Evolutionary conservation across 2,797 vertebrate genomes (phyloP).

Genomic region (Cossypha dichroa): DNA sequence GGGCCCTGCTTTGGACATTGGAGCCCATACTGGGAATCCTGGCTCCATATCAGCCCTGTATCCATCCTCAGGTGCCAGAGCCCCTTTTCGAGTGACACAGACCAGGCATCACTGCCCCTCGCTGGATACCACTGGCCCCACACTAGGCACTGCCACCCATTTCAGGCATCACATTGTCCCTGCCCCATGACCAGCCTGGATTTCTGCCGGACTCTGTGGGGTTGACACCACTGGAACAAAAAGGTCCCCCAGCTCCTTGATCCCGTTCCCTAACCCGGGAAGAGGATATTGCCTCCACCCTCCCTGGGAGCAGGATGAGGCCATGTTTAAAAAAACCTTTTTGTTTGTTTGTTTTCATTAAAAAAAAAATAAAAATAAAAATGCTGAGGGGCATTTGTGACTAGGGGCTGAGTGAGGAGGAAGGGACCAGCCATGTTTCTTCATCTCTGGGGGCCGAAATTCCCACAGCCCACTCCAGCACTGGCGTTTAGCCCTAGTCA

Average conservation of each 20-base stretch:
- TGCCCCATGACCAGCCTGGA: background rate
- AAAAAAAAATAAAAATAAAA: background rate
- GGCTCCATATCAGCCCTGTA: background rate
- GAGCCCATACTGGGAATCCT: background rate
- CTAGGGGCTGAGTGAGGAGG: background rate
- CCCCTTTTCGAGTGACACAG: background rate
- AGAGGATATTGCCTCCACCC: background rate
- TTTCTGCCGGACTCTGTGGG: background rate
- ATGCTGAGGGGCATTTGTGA: background rate
- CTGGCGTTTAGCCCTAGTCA: background rate
- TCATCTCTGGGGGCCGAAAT: fast-evolving
- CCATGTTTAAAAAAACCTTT: background rate
- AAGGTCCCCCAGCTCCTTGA: background rate
- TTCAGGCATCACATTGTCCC: background rate
- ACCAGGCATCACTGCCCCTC: background rate
- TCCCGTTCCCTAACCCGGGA: background rate
- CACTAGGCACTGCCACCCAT: fast-evolving
- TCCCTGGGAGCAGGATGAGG: background rate
- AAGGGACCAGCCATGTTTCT: background rate
- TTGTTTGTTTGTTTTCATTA: background rate
- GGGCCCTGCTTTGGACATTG: background rate
- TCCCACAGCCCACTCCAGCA: fast-evolving
- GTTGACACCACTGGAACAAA: background rate
- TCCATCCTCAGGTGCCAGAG: background rate
- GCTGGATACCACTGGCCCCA: background rate